Percentiles rank a stretch among this genome's conserved stretches.
phyloP scores from a whole-genome alignment of 1,140 invertebrate species.

The Xylocopa sonorina region DNA sequence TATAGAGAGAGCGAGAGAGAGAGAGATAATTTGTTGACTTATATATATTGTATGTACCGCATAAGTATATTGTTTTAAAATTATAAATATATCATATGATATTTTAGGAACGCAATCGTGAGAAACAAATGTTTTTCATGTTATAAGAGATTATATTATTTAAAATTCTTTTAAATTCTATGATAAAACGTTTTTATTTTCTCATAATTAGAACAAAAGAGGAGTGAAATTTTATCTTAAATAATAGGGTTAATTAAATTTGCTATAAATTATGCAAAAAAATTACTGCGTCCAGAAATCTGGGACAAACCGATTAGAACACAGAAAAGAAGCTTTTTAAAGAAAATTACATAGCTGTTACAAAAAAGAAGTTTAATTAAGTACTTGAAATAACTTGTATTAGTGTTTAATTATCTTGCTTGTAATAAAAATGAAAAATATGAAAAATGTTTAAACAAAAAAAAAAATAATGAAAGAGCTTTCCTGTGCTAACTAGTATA shows the following conservation, averaged over 20 bases:
- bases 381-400: slow-evolving; percentile 35
- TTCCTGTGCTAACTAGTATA: slow-evolving; percentile 42
- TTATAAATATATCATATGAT: slow-evolving; percentile 36
- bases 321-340: not conserved
- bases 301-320: slow-evolving; percentile 1
- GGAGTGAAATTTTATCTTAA: slow-evolving; percentile 3
- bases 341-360: slow-evolving; percentile 21
- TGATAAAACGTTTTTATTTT: slow-evolving; percentile 10
- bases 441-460: slow-evolving; percentile 5
- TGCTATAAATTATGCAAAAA: not conserved
- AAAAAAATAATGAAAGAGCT: slow-evolving; percentile 39
- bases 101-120: slow-evolving; percentile 35
- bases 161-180: not conserved
- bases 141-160: slow-evolving; percentile 19
- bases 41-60: slow-evolving; percentile 16
- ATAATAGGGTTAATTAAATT: slow-evolving; percentile 11
- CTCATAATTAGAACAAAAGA: not conserved
- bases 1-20: no score
- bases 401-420: slow-evolving; percentile 36
- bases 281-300: slow-evolving; percentile 2
- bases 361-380: slow-evolving; percentile 3
- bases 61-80: slow-evolving; percentile 39
- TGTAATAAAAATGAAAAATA: slow-evolving; percentile 42
- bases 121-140: slow-evolving; percentile 20
- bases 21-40: slow-evolving; percentile 48